A percentile compares a stretch with the other conserved stretches of the same genome.
Evolutionary conservation across 1,140 invertebrate genomes (phyloP).

Genomic region (Oedothorax gibbosus): DNA sequence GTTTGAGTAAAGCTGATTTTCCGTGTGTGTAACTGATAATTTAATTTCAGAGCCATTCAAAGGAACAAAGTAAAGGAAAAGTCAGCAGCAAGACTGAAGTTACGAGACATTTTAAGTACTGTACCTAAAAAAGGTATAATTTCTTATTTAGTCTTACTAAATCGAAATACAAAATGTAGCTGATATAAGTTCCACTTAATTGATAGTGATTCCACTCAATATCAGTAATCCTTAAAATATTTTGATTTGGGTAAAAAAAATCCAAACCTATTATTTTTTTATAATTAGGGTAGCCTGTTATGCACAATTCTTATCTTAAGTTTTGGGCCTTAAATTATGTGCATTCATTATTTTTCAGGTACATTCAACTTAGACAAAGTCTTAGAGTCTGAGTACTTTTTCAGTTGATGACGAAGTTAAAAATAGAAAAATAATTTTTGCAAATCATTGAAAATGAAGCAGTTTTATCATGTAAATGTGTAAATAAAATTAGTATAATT

Average conservation of each 20-base stretch:
- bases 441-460: too few relatives aligned
- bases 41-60: conserved; percentile 34
- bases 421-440: too few relatives aligned
- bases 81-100: conserved; percentile 27
- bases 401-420: conserved; percentile 61
- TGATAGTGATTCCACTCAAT: neutral
- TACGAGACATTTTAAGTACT: conserved; percentile 56
- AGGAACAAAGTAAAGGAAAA: conserved; percentile 3
- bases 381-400: conserved; percentile 82
- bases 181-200: neutral
- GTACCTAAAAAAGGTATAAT: conserved; percentile 64
- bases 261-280: neutral
- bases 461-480: neutral
- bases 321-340: neutral
- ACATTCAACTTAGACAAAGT: conserved; percentile 81
- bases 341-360: conserved; percentile 72
- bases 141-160: neutral
- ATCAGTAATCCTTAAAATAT: neutral
- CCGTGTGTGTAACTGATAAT: too few relatives aligned
- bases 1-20: too few relatives aligned
- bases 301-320: neutral
- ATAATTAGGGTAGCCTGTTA: neutral
- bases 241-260: neutral
- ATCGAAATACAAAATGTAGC: neutral
- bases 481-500: neutral